phyloP scores from a whole-genome alignment of 2,888 invertebrate species.

The Pristionchus arcanus region DNA sequence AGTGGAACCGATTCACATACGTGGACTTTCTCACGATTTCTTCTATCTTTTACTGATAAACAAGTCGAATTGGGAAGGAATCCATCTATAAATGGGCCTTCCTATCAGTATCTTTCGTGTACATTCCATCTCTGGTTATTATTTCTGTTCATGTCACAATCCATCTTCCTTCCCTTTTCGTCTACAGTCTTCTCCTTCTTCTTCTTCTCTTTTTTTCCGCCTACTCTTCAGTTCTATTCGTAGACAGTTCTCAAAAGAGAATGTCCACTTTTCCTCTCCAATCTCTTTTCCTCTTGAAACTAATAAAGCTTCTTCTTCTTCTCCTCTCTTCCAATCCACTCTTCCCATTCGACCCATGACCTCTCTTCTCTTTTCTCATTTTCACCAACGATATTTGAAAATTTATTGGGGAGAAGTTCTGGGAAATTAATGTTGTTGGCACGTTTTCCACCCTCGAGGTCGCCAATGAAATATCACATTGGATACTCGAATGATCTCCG shows the following conservation, averaged over 20 bases:
- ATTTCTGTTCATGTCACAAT: constrained; percentile 24
- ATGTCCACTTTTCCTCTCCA: neutral
- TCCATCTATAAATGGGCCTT: neutral
- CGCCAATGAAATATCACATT: neutral
- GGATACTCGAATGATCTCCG: no score
- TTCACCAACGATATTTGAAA: neutral
- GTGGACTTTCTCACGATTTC: neutral
- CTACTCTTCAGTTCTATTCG: constrained; percentile 7
- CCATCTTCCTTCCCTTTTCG: neutral
- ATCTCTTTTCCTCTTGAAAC: constrained; percentile 6
- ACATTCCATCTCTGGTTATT: constrained; percentile 14
- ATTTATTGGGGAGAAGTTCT: constrained; percentile 14
- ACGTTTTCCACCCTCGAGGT: neutral
- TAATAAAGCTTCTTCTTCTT: constrained; percentile 2
- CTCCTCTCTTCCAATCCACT: neutral
- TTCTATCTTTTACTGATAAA: neutral
- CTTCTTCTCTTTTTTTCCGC: neutral
- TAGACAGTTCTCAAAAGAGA: neutral
- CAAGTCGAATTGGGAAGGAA: neutral
- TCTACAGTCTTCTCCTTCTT: neutral
- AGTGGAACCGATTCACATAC: constrained; percentile 5
- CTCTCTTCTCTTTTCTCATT: constrained; percentile 33
- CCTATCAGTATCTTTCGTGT: neutral
- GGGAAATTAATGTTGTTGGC: constrained; percentile 17
- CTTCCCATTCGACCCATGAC: constrained; percentile 28